These are phyloP conservation scores for Odocoileus hemionus DNA, from an alignment of 2,113 vertebrate genomes.

Conservation along the genomic window DNA sequence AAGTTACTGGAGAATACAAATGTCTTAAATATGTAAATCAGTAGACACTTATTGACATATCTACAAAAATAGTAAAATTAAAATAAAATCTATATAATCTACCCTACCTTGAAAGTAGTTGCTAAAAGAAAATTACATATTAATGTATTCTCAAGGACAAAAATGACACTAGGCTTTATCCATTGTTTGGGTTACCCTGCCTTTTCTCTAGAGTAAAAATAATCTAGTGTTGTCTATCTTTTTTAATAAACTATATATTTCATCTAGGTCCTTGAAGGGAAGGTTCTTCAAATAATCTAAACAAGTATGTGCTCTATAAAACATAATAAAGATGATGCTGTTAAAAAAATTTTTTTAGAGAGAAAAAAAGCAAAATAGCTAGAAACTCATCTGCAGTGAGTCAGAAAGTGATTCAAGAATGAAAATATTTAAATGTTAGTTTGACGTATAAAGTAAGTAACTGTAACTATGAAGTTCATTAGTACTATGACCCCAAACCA, in stretches of 20 bases:
- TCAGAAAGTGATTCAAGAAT: background rate
- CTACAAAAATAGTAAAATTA: background rate
- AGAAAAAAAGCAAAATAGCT: constrained; percentile 29
- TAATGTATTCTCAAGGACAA: constrained; percentile 3
- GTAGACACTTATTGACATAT: background rate
- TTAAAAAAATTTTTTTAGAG: background rate
- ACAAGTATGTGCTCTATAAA: background rate
- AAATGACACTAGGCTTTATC: background rate
- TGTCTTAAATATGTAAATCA: background rate
- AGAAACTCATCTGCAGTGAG: constrained; percentile 1
- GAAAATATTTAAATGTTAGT: background rate
- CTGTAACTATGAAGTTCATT: background rate
- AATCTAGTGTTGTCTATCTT: background rate
- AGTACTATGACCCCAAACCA: background rate
- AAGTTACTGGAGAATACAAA: background rate
- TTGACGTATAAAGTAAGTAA: background rate
- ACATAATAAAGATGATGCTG: background rate
- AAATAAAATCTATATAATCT: background rate
- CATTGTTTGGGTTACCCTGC: background rate
- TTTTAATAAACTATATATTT: constrained; percentile 5
- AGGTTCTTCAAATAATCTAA: constrained; percentile 29
- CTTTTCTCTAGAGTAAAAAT: background rate
- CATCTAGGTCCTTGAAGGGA: background rate
- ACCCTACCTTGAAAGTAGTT: background rate
- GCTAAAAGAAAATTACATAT: background rate